phyloP scores from a whole-genome alignment of 2,888 invertebrate species.

The Lomographa bimaculata region DNA sequence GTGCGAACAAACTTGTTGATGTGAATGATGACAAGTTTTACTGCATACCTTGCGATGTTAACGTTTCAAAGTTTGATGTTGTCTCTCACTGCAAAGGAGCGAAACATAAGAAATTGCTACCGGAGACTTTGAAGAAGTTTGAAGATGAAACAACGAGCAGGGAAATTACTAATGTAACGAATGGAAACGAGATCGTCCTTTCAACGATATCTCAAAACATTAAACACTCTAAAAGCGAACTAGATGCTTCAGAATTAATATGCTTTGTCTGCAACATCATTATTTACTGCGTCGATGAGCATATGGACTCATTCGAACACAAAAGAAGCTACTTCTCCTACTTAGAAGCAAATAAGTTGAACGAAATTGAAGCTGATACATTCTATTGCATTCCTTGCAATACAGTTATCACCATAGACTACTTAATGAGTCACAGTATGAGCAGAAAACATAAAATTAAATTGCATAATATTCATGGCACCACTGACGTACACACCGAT shows the following conservation, averaged over 20 bases:
- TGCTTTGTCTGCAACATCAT: slow-evolving; percentile 25
- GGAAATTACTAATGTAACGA: not conserved
- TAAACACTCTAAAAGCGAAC: slow-evolving; percentile 1
- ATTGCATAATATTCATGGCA: not conserved
- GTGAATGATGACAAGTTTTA: slow-evolving; percentile 11
- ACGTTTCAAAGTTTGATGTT: slow-evolving; percentile 9
- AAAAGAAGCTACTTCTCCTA: slow-evolving; percentile 22
- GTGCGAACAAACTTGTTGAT: slow-evolving; percentile 14
- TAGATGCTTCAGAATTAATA: slow-evolving; percentile 14
- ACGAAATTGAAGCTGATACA: slow-evolving; percentile 25
- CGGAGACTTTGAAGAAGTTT: slow-evolving; percentile 9
- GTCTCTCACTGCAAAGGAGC: slow-evolving; percentile 23
- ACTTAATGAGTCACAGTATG: slow-evolving; percentile 21
- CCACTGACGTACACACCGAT: too few relatives aligned
- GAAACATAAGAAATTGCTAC: slow-evolving; percentile 17
- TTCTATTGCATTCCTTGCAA: slow-evolving; percentile 23
- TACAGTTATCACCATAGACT: slow-evolving; percentile 21
- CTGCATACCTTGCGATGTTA: slow-evolving; percentile 18
- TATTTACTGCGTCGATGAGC: slow-evolving; percentile 6
- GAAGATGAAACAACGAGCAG: not conserved
- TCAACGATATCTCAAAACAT: slow-evolving; percentile 21
- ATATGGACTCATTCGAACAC: slow-evolving; percentile 20
- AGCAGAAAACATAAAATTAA: slow-evolving; percentile 16
- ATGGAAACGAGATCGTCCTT: slow-evolving; percentile 13
- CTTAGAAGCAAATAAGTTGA: slow-evolving; percentile 22